Evolutionary conservation across 2,888 invertebrate genomes (phyloP), one percentile per base, ranked within the genome.

Genomic region (Chrysolina haemoptera): DNA sequence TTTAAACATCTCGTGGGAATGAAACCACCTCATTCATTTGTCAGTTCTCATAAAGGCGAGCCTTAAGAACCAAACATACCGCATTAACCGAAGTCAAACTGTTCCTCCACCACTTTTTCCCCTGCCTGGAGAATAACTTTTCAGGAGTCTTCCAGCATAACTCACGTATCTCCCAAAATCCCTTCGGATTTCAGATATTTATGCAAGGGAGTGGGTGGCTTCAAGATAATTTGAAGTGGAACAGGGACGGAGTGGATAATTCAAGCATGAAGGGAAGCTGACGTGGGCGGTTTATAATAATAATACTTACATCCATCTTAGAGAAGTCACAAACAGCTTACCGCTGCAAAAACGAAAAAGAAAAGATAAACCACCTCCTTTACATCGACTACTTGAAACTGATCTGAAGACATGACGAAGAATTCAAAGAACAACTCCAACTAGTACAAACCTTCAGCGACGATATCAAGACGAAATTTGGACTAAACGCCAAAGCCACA

Each of bases 71-170:
- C 59, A 1, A n/a, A 59, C 35, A n/a, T n/a, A 59, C 59, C 59
- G 55, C 55, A 55, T 11, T 22, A 11, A 22, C 20, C 6, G 59
- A 27, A 48, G 50, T 65, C 67, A 55, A 67, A 55, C 22, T 55
- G 20, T 55, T 14, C n/a, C 22, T 3, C 41, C 3, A n/a, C 27
- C n/a, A 40, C 16, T 55, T 67, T 53, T 67, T 55, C 41, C 35
- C 20, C 53, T 55, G 55, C 27, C 43, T 55, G n/a, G 40, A 40
- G 43, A 67, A 67, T 40, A 40, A 67, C 53, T 67, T 41, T 27
- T 67, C 35, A 10, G 12, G 41, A 55, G 40, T 67, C 41, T 55
- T 35, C 40, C 55, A 53, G 55, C 53, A 35, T 55, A 55, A 67
- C 53, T 40, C 40, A 67, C 53, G 55, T 67, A 55, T 22, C 27